Percentiles rank a stretch among this genome's conserved stretches.
Evolutionary conservation across 2,888 invertebrate species (phyloP).

Genomic region (Agrochola macilenta): DNA sequence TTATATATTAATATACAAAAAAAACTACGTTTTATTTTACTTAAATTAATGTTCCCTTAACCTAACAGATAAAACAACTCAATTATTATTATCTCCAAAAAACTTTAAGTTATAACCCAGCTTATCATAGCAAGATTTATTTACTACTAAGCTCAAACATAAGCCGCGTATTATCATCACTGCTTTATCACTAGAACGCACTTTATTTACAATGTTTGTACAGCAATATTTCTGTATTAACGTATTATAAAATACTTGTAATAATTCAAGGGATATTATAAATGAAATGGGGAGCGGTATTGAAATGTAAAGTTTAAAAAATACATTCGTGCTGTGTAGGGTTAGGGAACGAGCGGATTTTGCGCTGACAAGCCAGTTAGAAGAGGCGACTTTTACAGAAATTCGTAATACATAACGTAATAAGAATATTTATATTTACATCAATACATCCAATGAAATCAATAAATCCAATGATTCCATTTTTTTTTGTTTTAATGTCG

Average conservation of each 20-base stretch:
- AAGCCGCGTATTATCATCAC: constrained; percentile 46
- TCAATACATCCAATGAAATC: background rate
- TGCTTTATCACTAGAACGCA: constrained; percentile 58
- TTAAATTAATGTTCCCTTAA: background rate
- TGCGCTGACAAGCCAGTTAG: background rate
- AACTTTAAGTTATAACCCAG: constrained; percentile 33
- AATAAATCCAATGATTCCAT: too few relatives aligned
- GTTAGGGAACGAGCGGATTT: constrained; percentile 37
- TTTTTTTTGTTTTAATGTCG: too few relatives aligned
- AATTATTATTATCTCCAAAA: constrained; percentile 27
- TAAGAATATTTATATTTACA: background rate
- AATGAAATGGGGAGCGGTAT: constrained; percentile 77
- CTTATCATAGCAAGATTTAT: constrained; percentile 46
- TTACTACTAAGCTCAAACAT: constrained; percentile 27
- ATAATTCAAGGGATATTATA: constrained; percentile 87
- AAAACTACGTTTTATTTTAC: too few relatives aligned
- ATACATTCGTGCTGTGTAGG: constrained; percentile 73
- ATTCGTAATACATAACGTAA: too few relatives aligned
- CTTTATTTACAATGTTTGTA: constrained; percentile 75
- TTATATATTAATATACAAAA: too few relatives aligned
- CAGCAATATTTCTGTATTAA: constrained; percentile 86
- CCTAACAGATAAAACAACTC: constrained; percentile 4
- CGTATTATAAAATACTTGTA: constrained; percentile 82
- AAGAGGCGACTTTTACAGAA: background rate
- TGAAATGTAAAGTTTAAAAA: constrained; percentile 83